Evolutionary conservation across 2,888 invertebrate species (phyloP).

Genomic region (Adineta ricciae): DNA sequence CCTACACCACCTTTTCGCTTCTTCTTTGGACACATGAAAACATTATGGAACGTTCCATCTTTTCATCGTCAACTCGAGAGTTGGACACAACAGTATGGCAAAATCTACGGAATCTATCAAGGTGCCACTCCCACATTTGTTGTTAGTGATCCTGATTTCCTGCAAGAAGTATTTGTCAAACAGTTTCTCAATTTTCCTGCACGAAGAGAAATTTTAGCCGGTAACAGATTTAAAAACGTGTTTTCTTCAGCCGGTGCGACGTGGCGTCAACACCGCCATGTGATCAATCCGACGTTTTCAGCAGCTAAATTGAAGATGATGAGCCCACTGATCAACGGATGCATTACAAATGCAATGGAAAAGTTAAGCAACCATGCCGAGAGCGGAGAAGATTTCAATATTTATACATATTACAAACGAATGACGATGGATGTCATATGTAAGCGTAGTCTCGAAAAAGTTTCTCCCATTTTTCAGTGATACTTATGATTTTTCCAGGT

Average conservation of each 20-base stretch:
- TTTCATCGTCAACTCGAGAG: background rate
- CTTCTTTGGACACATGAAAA: background rate
- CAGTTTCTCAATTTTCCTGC: background rate
- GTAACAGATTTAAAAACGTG: too few relatives aligned
- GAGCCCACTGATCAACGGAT: slow-evolving; percentile 48
- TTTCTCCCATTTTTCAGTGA: slow-evolving; percentile 36
- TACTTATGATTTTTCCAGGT: slow-evolving; percentile 50
- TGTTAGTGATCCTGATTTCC: slow-evolving; percentile 1
- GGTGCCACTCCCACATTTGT: background rate
- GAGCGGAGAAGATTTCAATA: slow-evolving; percentile 37
- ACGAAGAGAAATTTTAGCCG: too few relatives aligned
- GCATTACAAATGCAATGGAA: slow-evolving; percentile 45
- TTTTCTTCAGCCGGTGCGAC: too few relatives aligned
- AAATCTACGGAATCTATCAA: background rate
- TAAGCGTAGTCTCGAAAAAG: background rate
- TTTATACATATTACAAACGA: slow-evolving; percentile 41
- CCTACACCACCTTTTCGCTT: background rate
- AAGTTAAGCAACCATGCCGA: slow-evolving; percentile 35
- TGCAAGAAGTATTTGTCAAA: background rate
- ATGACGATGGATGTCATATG: background rate
- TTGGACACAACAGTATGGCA: background rate
- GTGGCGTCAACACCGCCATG: slow-evolving; percentile 48
- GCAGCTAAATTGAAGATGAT: slow-evolving; percentile 39
- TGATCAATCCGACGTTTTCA: slow-evolving; percentile 38
- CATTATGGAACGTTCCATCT: background rate